Evolutionary conservation across 2,888 invertebrate genomes (phyloP).

Genomic region (Caenorhabditis plicata): DNA sequence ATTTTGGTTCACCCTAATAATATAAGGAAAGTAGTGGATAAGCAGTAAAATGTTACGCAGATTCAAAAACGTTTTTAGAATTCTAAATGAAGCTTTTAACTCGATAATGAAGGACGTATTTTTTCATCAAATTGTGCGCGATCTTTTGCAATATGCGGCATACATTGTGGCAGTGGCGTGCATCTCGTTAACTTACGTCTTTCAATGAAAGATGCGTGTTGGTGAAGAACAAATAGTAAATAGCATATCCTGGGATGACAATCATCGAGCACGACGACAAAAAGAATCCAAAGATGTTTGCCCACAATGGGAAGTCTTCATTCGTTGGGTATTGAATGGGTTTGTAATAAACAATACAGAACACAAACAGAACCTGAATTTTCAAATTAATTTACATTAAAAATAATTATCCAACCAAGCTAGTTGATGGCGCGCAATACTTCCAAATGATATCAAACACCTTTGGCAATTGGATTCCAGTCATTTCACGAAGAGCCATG

Average conservation of each 20-base stretch:
- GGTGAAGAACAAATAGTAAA: conserved; percentile 73
- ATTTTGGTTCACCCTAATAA: too few relatives aligned
- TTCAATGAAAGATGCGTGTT: conserved; percentile 45
- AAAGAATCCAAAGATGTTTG: conserved; percentile 62
- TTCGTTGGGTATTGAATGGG: conserved; percentile 74
- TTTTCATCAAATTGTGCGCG: neutral
- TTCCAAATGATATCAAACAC: conserved; percentile 86
- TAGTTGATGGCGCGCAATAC: conserved; percentile 82
- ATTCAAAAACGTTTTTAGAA: too few relatives aligned
- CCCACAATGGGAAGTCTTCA: conserved; percentile 74
- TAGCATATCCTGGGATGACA: conserved; percentile 81
- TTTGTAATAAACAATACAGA: conserved; percentile 79
- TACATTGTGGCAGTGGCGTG: neutral
- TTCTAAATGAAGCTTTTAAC: too few relatives aligned
- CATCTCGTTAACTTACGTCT: conserved; percentile 28
- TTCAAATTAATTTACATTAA: neutral
- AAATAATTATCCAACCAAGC: conserved; percentile 72
- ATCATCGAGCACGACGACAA: conserved; percentile 82
- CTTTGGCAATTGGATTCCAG: conserved; percentile 77
- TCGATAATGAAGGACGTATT: too few relatives aligned
- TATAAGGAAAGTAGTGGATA: too few relatives aligned
- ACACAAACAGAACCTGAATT: conserved; percentile 78
- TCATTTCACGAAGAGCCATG: conserved; percentile 80
- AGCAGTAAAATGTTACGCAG: too few relatives aligned
- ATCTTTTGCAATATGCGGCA: neutral